These are phyloP conservation scores for Magallana angulata DNA, from an alignment of 1,140 invertebrate genomes.

Conservation along the genomic window DNA sequence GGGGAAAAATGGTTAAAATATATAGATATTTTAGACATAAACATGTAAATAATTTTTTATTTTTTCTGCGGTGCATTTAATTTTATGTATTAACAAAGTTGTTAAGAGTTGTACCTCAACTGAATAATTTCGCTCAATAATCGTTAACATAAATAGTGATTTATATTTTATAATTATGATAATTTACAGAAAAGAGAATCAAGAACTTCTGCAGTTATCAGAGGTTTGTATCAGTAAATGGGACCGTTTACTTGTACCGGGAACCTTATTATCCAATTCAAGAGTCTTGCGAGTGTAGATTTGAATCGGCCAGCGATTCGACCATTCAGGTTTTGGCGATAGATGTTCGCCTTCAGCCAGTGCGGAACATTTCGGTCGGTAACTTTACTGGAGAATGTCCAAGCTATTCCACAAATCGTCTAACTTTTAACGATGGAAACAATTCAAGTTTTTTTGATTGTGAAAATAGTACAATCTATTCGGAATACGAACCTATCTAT, in stretches of 20 bases:
- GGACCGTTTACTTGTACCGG: background rate
- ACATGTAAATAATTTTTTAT: no score
- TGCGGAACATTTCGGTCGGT: background rate
- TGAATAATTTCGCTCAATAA: no score
- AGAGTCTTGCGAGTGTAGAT: background rate
- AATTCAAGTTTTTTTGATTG: no score
- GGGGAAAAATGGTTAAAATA: no score
- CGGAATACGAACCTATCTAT: background rate
- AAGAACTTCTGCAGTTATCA: constrained; percentile 17
- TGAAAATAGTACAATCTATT: background rate
- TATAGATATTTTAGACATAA: no score
- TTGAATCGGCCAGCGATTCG: background rate
- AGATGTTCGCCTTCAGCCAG: background rate
- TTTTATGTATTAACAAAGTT: no score
- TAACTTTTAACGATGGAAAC: background rate
- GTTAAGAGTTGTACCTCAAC: no score
- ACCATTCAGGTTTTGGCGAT: background rate
- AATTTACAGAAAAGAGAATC: background rate
- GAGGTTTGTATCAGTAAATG: background rate
- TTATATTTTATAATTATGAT: no score
- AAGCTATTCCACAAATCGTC: background rate
- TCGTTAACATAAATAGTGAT: no score
- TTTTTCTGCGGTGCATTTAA: no score
- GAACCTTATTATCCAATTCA: background rate
- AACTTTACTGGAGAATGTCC: background rate